These are phyloP conservation scores for Drosophila sproati DNA, from an alignment of 1,140 invertebrate species.

Conservation along the genomic window DNA sequence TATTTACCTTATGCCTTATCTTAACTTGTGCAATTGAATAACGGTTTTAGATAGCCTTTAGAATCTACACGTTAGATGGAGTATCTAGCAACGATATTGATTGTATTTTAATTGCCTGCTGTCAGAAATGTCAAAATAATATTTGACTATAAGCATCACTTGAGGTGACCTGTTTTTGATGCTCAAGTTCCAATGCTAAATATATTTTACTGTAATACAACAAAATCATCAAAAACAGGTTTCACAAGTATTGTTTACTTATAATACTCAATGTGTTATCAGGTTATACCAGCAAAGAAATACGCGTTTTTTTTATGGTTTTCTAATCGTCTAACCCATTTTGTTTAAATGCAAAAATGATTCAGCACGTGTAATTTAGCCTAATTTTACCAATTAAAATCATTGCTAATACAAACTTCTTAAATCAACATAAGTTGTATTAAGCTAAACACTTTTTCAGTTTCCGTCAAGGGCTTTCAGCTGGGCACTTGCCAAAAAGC, in stretches of 20 bases:
- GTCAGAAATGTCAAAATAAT: neutral
- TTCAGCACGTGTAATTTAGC: neutral
- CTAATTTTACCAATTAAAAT: neutral
- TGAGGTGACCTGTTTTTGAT: neutral
- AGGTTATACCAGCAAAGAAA: neutral
- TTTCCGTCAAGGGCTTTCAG: neutral
- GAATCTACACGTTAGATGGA: neutral
- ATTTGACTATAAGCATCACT: neutral
- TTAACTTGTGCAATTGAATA: slow-evolving; percentile 5
- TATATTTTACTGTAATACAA: neutral
- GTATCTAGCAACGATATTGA: neutral
- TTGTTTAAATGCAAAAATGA: neutral
- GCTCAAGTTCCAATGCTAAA: neutral
- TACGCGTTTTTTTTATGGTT: neutral
- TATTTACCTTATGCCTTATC: slow-evolving; percentile 54
- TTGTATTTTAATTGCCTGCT: neutral
- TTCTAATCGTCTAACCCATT: neutral
- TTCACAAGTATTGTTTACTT: neutral
- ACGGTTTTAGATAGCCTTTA: slow-evolving; percentile 9
- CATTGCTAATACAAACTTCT: neutral
- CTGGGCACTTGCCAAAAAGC: slow-evolving; percentile 9
- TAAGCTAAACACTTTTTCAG: neutral
- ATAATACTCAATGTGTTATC: neutral
- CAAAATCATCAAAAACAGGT: neutral
- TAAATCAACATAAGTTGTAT: neutral